Evolutionary conservation across 2,888 invertebrate species (phyloP).

Genomic region (Drosophila siamana): DNA sequence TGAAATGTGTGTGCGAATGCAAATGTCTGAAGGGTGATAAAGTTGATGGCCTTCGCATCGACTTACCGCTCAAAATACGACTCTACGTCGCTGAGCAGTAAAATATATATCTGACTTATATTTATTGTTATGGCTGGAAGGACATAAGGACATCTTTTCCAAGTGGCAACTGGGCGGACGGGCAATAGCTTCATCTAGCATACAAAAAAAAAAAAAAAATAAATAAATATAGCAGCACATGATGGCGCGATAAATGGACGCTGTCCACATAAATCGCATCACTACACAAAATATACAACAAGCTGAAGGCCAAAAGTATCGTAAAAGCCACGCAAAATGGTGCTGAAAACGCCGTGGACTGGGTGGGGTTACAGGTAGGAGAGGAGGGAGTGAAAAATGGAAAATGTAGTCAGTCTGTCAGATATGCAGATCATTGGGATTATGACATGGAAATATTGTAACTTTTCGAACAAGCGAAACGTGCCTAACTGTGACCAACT

Average conservation of each 20-base stretch:
- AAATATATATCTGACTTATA: slow-evolving; percentile 72
- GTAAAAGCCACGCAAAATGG: slow-evolving; percentile 25
- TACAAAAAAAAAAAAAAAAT: not conserved
- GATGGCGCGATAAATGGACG: slow-evolving; percentile 73
- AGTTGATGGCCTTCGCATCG: slow-evolving; percentile 36
- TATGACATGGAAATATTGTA: slow-evolving; percentile 46
- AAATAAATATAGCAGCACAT: slow-evolving; percentile 43
- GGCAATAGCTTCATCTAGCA: slow-evolving; percentile 14
- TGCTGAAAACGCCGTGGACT: slow-evolving; percentile 6
- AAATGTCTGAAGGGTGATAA: slow-evolving; percentile 40
- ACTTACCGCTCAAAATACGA: slow-evolving; percentile 35
- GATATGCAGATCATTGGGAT: slow-evolving; percentile 71
- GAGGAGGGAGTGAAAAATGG: slow-evolving; percentile 16
- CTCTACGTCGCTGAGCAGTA: slow-evolving; percentile 24
- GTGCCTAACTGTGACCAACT: slow-evolving; percentile 58
- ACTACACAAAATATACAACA: slow-evolving; percentile 35
- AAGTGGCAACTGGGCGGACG: slow-evolving; percentile 10
- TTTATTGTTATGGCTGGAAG: slow-evolving; percentile 57
- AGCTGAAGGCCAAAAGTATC: slow-evolving; percentile 13
- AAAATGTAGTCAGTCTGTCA: slow-evolving; percentile 24
- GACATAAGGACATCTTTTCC: slow-evolving; percentile 10
- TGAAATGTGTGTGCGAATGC: slow-evolving; percentile 26
- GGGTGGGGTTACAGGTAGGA: too few species aligned
- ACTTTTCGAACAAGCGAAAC: slow-evolving; percentile 56
- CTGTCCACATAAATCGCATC: slow-evolving; percentile 64